phyloP scores from a whole-genome alignment of 2,113 vertebrate genomes.

The Nothobranchius furzeri region DNA sequence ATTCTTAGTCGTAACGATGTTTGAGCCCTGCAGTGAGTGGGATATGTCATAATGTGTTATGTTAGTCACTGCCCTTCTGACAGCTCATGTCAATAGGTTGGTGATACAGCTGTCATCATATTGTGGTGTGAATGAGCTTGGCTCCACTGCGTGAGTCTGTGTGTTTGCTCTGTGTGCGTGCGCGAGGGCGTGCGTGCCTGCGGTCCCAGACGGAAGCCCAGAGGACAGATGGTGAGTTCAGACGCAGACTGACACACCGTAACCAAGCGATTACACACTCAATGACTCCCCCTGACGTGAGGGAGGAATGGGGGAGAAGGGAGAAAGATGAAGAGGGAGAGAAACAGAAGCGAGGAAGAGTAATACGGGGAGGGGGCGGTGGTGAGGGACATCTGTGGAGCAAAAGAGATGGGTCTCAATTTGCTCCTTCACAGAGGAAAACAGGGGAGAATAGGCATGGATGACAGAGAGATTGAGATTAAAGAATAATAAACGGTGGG shows the following conservation, averaged over 20 bases:
- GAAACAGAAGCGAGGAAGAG: constrained; percentile 17
- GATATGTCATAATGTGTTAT: constrained; percentile 73
- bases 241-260: constrained; percentile 91
- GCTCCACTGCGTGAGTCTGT: constrained; percentile 45
- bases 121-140: constrained; percentile 75
- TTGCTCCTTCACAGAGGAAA: constrained; percentile 17
- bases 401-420: constrained; percentile 3
- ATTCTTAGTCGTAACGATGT: constrained; percentile 26
- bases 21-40: constrained; percentile 43
- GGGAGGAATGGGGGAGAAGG: constrained; percentile 45
- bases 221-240: constrained; percentile 93
- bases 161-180: constrained; percentile 30
- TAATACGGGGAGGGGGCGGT: constrained; percentile 9
- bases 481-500: not conserved
- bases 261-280: constrained; percentile 96
- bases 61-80: constrained; percentile 75
- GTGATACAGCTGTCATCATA: constrained; percentile 78
- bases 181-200: constrained; percentile 35
- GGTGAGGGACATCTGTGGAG: constrained; percentile 15
- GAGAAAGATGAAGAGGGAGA: not conserved
- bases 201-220: constrained; percentile 85
- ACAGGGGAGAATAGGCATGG: not conserved
- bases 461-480: constrained; percentile 3
- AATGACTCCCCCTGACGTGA: constrained; percentile 86
- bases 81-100: constrained; percentile 77